Percentiles rank a stretch among this genome's conserved stretches.
Conservation (phyloP, 2,888 invertebrate species). For the Hypomecis punctinalis region DNA sequence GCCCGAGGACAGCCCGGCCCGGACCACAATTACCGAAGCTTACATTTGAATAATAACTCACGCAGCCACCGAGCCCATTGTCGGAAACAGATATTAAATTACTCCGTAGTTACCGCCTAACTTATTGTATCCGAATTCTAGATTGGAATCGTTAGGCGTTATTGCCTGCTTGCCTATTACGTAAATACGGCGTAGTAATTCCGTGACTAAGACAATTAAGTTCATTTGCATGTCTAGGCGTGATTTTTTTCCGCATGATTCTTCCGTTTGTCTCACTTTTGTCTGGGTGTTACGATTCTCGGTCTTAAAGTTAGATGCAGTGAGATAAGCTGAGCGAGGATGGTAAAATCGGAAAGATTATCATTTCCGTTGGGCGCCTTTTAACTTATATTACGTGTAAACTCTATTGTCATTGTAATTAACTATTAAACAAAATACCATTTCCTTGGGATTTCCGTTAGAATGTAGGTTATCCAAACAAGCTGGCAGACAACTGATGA, state of each 20-base stretch:
- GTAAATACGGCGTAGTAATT: conserved; percentile 49
- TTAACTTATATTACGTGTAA: not conserved
- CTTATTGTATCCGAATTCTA: conserved; percentile 37
- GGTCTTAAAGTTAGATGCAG: conserved; percentile 32
- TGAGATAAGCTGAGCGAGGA: conserved; percentile 24
- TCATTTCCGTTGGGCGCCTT: conserved; percentile 6
- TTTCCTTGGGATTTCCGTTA: not conserved
- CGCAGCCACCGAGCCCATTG: conserved; percentile 40
- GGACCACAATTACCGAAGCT: conserved; percentile 46
- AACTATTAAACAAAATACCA: not conserved
- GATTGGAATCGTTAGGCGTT: conserved; percentile 35
- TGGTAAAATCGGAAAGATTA: conserved; percentile 12
- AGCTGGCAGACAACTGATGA: not conserved
- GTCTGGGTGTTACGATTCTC: conserved; percentile 53
- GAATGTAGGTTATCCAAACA: not conserved
- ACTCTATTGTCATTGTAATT: not conserved
- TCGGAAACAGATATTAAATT: conserved; percentile 42
- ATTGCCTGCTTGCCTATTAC: conserved; percentile 39
- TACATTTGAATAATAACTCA: conserved; percentile 45
- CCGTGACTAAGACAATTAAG: conserved; percentile 63
- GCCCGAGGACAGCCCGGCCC: conserved; percentile 36
- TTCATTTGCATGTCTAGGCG: conserved; percentile 68
- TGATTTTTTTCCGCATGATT: conserved; percentile 56
- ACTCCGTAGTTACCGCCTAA: conserved; percentile 33
- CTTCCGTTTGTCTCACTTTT: conserved; percentile 68